Evolutionary conservation across 2,797 vertebrate genomes (phyloP).

Genomic region (Phoeniculus purpureus): DNA sequence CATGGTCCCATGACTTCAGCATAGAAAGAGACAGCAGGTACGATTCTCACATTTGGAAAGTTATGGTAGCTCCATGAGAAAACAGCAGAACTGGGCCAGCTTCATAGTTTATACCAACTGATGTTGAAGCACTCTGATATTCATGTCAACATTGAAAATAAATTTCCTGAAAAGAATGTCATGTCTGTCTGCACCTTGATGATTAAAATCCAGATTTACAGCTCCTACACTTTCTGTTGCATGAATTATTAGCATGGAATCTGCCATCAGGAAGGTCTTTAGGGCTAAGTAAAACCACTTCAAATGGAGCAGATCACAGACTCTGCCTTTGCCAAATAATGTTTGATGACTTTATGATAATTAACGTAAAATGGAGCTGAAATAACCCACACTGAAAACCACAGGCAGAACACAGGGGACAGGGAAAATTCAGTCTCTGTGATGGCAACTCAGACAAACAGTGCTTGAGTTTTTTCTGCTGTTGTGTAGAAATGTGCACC

Average conservation of each 20-base stretch:
- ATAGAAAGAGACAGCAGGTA: neutral
- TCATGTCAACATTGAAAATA: neutral
- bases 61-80: neutral
- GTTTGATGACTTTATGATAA: constrained; percentile 53
- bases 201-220: neutral
- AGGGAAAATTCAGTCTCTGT: neutral
- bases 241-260: constrained; percentile 22
- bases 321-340: constrained; percentile 44
- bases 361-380: constrained; percentile 50
- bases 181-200: neutral
- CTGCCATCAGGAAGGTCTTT: constrained; percentile 36
- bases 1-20: neutral
- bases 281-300: constrained; percentile 60
- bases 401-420: constrained; percentile 22
- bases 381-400: constrained; percentile 61
- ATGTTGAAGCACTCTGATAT: neutral
- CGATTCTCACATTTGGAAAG: neutral
- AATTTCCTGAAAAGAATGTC: neutral
- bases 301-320: constrained; percentile 61
- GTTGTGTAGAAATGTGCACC: neutral
- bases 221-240: neutral
- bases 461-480: neutral
- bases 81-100: neutral
- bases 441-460: neutral
- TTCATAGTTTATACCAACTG: neutral